Base-by-base conservation (phyloP, 2,113 vertebrate species). In the Cynopterus brachyotis region DNA sequence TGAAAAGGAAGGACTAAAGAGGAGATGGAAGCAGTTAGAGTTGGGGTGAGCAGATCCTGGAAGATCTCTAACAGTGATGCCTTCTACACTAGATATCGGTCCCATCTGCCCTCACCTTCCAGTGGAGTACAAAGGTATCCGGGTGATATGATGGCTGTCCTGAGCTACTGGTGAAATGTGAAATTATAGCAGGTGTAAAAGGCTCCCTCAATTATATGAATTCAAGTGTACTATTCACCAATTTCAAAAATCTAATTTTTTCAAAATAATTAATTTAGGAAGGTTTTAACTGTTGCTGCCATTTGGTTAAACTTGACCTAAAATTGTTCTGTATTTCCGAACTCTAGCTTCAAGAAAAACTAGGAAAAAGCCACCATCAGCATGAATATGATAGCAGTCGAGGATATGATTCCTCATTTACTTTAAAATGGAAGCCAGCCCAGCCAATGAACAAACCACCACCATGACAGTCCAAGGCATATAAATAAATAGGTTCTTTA, bases 231-330 rank as follows among this genome's bases (percentile, higher is more conserved):
- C 95, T 98, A 98, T 98, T 99, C 97, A 98, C 95, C 83, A 97
- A 96, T 98, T 97, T 96, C 95, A 94, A 98, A 98, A 98, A 85
- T 59, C 69, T 91, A 57, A 57, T 93, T 98, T 98, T 98, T 96
- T 97, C 97, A 96, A 96, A 83, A 83, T 67, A 66, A 97, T 98
- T 75, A 98, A 98, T 98, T 99, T 96, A 98, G 97, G 84, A 96
- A 98, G 97, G 80, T 98, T 99, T 98, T 92, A 97, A 98, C 89
- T 96, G 98, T 97, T 97, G 97, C 95, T 97, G 96, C 96, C 79
- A 98, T 98, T 86, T 98, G 98, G 98, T 98, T 98, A 98, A 98
- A 98, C 70, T 83, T 87, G 60, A 94, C 57, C 90, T 98, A 60
- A 98, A 96, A 97, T 81, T 94, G 91, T 95, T 96, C 66, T 95